Conservation (phyloP, 2,113 vertebrate genomes). For the Pelobates fuscus region DNA sequence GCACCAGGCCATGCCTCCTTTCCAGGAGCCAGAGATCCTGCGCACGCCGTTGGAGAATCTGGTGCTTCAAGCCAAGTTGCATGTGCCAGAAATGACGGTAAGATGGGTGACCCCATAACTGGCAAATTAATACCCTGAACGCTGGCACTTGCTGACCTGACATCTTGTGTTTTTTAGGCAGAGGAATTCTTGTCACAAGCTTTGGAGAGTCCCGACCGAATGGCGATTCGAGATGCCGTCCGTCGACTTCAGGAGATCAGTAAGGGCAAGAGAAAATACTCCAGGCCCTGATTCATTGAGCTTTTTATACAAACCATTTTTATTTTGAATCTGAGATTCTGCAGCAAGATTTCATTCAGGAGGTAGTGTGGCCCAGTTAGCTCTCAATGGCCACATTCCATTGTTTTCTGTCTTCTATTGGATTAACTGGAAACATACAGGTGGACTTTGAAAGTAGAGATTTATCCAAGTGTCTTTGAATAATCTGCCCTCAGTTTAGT, state of each 20-base stretch:
- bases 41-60: slow-evolving; percentile 93
- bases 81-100: slow-evolving; percentile 89
- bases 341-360: too few species aligned
- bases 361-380: too few species aligned
- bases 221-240: slow-evolving; percentile 84
- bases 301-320: too few species aligned
- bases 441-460: too few species aligned
- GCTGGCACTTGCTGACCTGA: background rate
- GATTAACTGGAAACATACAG: too few species aligned
- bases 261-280: slow-evolving; percentile 57
- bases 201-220: slow-evolving; percentile 85
- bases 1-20: slow-evolving; percentile 81
- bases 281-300: too few species aligned
- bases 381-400: too few species aligned
- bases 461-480: too few species aligned
- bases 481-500: too few species aligned
- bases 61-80: slow-evolving; percentile 93
- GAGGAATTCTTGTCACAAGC: slow-evolving; percentile 93
- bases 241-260: slow-evolving; percentile 86
- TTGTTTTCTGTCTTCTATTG: too few species aligned
- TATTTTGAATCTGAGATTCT: too few species aligned
- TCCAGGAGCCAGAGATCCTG: slow-evolving; percentile 91
- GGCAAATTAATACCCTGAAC: background rate
- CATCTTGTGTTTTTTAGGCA: slow-evolving; percentile 67
- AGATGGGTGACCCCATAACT: background rate